These are phyloP conservation scores for Pantherophis guttatus DNA, from an alignment of 2,113 vertebrate species.

Conservation along the genomic window DNA sequence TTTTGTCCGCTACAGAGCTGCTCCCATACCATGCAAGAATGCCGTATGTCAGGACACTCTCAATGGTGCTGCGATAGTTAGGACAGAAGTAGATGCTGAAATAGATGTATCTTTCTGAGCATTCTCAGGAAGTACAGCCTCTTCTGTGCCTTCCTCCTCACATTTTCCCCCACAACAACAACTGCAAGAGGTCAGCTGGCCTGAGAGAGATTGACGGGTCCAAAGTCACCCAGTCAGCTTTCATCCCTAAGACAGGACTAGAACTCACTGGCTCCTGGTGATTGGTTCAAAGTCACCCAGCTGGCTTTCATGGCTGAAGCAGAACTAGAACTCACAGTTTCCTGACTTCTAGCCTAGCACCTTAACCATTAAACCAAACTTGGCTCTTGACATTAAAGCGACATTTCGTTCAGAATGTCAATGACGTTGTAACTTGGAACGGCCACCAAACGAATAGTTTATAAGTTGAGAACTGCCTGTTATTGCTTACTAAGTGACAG, in stretches of 20 bases:
- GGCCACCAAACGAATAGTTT: too few relatives aligned
- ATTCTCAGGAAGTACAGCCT: too few relatives aligned
- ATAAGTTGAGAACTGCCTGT: background rate
- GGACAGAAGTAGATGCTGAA: too few relatives aligned
- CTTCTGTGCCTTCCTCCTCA: background rate
- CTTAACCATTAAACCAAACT: background rate
- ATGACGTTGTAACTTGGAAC: too few relatives aligned
- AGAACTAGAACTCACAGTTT: background rate
- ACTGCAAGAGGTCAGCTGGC: accelerated
- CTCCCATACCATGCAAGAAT: too few relatives aligned
- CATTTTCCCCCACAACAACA: background rate
- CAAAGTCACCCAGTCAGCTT: background rate
- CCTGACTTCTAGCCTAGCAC: background rate
- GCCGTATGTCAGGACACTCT: too few relatives aligned
- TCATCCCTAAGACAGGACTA: background rate
- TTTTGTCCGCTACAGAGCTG: too few relatives aligned
- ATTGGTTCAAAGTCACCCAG: background rate
- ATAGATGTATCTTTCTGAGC: too few relatives aligned
- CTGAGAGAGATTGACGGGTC: background rate
- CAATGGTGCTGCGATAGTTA: too few relatives aligned
- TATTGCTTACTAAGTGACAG: background rate
- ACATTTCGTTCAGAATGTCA: background rate
- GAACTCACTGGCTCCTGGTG: background rate
- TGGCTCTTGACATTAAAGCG: background rate
- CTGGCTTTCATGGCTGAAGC: background rate